A percentile compares a stretch with the other conserved stretches of the same genome.
These are phyloP conservation scores for Euleptes europaea DNA, from an alignment of 2,113 vertebrate genomes.

Conservation along the genomic window DNA sequence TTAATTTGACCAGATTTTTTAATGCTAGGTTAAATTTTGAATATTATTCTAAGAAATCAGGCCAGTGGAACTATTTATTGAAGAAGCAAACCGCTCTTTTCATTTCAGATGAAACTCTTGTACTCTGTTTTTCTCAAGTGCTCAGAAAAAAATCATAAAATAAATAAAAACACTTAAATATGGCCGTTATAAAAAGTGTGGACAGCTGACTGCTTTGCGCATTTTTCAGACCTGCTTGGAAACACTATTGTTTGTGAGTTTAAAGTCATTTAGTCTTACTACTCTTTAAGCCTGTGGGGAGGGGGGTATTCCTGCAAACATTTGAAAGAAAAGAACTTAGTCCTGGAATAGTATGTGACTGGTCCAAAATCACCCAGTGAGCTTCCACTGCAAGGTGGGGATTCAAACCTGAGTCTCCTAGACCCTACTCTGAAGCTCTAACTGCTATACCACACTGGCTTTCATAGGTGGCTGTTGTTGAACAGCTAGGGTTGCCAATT, in stretches of 20 bases:
- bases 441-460: too few relatives aligned
- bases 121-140: not conserved
- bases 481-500: too few relatives aligned
- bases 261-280: slow-evolving; percentile 13
- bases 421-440: too few relatives aligned
- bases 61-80: slow-evolving; percentile 6
- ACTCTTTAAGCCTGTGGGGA: not conserved
- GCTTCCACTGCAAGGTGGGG: too few relatives aligned
- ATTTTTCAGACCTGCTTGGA: not conserved
- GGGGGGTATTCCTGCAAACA: not conserved
- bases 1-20: slow-evolving; percentile 13
- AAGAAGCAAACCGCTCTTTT: not conserved
- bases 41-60: slow-evolving; percentile 13
- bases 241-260: not conserved
- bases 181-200: not conserved
- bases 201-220: not conserved
- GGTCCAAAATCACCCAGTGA: too few relatives aligned
- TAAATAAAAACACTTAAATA: not conserved
- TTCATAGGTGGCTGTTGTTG: too few relatives aligned
- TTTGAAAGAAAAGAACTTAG: not conserved
- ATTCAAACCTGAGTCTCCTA: too few relatives aligned
- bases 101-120: slow-evolving; percentile 13
- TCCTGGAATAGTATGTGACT: too few relatives aligned
- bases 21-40: not conserved
- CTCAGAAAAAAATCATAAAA: not conserved